Evolutionary conservation across 2,888 invertebrate species (phyloP), one percentile per base, ranked within the genome.

Genomic region (Crioceris asparagi): DNA sequence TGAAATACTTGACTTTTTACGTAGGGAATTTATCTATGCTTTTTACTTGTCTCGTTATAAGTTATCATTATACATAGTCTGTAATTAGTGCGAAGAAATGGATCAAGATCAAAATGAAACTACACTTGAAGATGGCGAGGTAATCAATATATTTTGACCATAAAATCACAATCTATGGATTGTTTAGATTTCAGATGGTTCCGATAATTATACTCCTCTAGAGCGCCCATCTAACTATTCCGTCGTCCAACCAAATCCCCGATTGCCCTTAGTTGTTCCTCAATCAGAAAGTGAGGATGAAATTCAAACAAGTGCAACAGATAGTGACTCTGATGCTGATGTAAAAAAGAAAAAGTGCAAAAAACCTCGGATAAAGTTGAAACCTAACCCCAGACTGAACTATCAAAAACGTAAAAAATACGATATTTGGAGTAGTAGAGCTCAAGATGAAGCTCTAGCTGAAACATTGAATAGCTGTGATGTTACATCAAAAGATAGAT

Each of bases 391-490:
- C 29, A 61, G 26, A 27, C 39, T 23, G 55, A 59, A 32, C 55
- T 61, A 38, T 60, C 61, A 30, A 54, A 75, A 70, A 48, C 72
- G 71, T 44, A 79, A 77, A 39, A 80, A 80, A 60, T 86, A 85
- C 55, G 82, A 83, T 60, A 73, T 88, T 46, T 90, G 88, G 88
- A 69, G 72, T 47, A 65, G 67, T 2, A 70, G 72, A 44, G 61
- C 71, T n/a, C 77, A 86, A 66, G 87, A 88, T 58, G 86, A 87
- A 48, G 71, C 81, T 0, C 63, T 90, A 35, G 79, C 82, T 17
- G 82, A 86, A 57, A 79, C 83, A 50, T 72, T 90, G 66, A 75
- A 77, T 8, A 75, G 75, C 27, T 84, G 84, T 63, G 83, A 81
- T 61, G 85, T 88, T 7, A 75, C 78, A 54, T 72, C 65, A 62